Percentiles rank a stretch among this genome's conserved stretches.
phyloP scores from a whole-genome alignment of 1,140 invertebrate genomes.

The Lepidurus packardi region DNA sequence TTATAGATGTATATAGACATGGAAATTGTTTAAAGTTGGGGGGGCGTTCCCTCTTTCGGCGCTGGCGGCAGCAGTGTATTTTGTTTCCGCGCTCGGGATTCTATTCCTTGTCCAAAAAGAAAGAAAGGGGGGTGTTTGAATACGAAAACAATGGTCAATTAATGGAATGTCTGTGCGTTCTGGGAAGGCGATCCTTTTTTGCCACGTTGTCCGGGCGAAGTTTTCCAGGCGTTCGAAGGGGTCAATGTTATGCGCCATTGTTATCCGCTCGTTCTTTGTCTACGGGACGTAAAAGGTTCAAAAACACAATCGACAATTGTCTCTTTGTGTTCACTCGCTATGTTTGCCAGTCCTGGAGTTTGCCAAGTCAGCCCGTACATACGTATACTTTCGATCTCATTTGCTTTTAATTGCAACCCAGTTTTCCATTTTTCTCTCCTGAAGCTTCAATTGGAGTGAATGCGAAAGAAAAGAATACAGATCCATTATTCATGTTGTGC shows the following conservation, averaged over 20 bases:
- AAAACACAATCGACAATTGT: constrained; percentile 19
- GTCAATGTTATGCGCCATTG: constrained; percentile 21
- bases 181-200: constrained; percentile 15
- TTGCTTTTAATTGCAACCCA: not conserved
- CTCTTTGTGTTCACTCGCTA: constrained; percentile 6
- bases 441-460: not conserved
- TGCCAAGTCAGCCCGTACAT: not conserved
- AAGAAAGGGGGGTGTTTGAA: not conserved
- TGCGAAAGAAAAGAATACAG: not conserved
- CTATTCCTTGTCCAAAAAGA: not conserved
- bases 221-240: constrained; percentile 17
- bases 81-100: not conserved
- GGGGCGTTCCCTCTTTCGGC: not conserved
- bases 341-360: not conserved
- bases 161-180: constrained; percentile 9
- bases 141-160: constrained; percentile 16
- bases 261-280: constrained; percentile 19
- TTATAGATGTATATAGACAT: too few relatives aligned
- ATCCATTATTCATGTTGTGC: not conserved
- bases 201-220: not conserved
- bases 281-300: not conserved
- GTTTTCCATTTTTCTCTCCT: not conserved
- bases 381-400: constrained; percentile 1
- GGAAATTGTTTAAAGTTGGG: too few relatives aligned
- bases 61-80: not conserved